Evolutionary conservation across 1,140 invertebrate species (phyloP).

Genomic region (Eueides isabella): DNA sequence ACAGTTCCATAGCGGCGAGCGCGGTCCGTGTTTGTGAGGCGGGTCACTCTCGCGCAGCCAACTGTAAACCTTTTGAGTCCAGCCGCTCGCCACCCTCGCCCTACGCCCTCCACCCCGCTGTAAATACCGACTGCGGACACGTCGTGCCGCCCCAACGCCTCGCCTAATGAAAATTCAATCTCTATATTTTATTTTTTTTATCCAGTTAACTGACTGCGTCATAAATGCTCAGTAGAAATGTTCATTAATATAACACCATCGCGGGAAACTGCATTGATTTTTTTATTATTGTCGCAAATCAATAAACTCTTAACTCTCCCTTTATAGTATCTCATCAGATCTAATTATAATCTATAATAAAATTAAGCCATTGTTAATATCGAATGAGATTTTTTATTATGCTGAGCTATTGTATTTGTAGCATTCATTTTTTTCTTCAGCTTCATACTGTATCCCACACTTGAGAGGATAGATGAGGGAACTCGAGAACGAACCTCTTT

Average conservation of each 20-base stretch:
- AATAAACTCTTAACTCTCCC: background rate
- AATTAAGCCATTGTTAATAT: background rate
- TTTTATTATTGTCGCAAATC: background rate
- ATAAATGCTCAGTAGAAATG: conserved; percentile 60
- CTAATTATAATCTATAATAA: background rate
- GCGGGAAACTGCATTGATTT: conserved; percentile 10
- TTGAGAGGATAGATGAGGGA: too few species aligned
- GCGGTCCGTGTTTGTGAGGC: conserved; percentile 74
- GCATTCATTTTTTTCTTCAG: too few species aligned
- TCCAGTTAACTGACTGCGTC: conserved; percentile 57
- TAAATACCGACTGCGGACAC: conserved; percentile 69
- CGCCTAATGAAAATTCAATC: conserved; percentile 79
- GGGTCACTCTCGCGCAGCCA: conserved; percentile 77
- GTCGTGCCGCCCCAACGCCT: conserved; percentile 76
- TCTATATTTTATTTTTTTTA: conserved; percentile 68
- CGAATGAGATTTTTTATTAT: background rate
- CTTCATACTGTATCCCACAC: too few species aligned
- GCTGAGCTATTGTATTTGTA: background rate
- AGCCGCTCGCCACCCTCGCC: conserved; percentile 61
- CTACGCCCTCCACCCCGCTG: conserved; percentile 44
- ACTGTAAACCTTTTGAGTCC: conserved; percentile 78
- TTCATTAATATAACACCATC: conserved; percentile 48
- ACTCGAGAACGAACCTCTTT: too few species aligned
- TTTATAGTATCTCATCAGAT: background rate
- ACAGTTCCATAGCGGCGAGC: conserved; percentile 66